Conservation (phyloP, 2,888 invertebrate species). For the Lepas anatifera region DNA sequence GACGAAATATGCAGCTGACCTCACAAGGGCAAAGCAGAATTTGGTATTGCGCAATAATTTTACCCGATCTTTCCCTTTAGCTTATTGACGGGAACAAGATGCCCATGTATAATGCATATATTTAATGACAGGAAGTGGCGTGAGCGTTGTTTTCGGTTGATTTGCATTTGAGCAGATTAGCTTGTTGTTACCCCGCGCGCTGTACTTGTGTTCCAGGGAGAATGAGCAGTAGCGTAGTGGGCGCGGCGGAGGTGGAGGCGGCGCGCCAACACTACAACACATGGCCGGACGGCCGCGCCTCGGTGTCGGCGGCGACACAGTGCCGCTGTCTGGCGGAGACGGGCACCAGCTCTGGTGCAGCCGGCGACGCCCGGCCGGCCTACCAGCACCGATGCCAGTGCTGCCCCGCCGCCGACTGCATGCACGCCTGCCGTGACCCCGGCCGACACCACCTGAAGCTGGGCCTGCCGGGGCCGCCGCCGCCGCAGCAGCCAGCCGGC, state of each 20-base stretch:
- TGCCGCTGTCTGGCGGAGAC: not conserved
- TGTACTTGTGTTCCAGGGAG: too few species aligned
- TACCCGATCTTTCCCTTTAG: not conserved
- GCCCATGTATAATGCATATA: not conserved
- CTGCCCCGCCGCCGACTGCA: slow-evolving; percentile 2
- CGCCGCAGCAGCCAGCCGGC: not conserved
- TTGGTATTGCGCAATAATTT: too few species aligned
- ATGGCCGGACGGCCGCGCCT: not conserved
- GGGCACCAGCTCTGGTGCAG: not conserved
- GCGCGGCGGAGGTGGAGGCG: not conserved
- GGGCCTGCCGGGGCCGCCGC: not conserved
- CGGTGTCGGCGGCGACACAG: not conserved
- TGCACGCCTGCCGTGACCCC: not conserved
- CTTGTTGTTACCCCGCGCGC: too few species aligned
- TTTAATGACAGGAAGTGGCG: not conserved
- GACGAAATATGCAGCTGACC: too few species aligned
- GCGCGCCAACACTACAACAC: not conserved
- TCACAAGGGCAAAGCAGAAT: too few species aligned
- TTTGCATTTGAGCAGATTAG: not conserved
- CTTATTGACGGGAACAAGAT: not conserved
- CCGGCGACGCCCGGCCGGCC: not conserved
- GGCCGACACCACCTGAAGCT: not conserved
- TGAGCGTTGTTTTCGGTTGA: not conserved
- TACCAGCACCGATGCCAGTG: slow-evolving; percentile 1
- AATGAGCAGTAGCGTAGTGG: not conserved